phyloP scores from a whole-genome alignment of 2,888 invertebrate species.

The Lydus trimaculatus region DNA sequence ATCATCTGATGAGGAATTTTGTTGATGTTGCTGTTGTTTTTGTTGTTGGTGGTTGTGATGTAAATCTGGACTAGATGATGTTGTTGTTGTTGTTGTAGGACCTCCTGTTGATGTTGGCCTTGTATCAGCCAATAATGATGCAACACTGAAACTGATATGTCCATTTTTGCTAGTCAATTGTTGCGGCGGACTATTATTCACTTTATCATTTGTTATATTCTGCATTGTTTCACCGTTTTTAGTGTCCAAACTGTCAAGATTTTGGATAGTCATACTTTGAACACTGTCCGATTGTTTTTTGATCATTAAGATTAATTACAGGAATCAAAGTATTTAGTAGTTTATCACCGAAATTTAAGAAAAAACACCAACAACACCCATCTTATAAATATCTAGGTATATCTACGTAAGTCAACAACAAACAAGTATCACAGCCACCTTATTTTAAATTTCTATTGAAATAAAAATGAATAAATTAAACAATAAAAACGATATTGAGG shows the following conservation, averaged over 20 bases:
- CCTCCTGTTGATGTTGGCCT: conserved; percentile 67
- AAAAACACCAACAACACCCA: not conserved
- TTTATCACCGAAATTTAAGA: not conserved
- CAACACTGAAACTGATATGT: conserved; percentile 85
- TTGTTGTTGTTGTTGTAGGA: conserved; percentile 62
- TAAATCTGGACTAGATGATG: conserved; percentile 50
- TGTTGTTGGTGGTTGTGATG: conserved; percentile 57
- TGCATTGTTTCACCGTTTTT: conserved; percentile 57
- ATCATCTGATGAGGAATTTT: conserved; percentile 65
- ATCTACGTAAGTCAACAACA: no score
- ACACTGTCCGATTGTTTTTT: conserved; percentile 66
- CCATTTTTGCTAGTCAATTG: conserved; percentile 64
- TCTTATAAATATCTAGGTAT: not conserved
- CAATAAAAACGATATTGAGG: not conserved
- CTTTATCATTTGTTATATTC: conserved; percentile 59
- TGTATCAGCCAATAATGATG: conserved; percentile 85
- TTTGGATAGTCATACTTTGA: conserved; percentile 75
- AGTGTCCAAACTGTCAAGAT: conserved; percentile 56
- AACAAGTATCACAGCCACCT: conserved; percentile 16
- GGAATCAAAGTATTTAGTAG: not conserved
- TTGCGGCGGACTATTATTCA: conserved; percentile 45
- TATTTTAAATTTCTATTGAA: no score
- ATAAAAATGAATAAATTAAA: not conserved
- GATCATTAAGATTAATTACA: conserved; percentile 62
- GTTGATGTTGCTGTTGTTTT: conserved; percentile 39